Evolutionary conservation across 1,140 invertebrate genomes (phyloP).

Genomic region (Phymorhynchus buccinoides): DNA sequence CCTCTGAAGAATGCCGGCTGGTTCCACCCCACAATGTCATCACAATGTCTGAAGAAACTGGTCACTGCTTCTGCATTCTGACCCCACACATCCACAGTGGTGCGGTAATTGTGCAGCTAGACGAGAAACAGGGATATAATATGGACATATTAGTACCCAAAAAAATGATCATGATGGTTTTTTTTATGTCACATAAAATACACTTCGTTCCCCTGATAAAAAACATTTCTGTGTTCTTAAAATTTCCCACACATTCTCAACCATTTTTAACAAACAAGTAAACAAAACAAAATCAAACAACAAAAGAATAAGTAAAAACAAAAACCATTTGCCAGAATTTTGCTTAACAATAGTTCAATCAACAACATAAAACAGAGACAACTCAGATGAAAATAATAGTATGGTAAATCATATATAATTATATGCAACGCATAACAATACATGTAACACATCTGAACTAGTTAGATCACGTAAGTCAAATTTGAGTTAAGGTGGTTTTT

Average conservation of each 20-base stretch:
- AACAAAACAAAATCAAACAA: background rate
- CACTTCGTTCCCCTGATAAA: too few species aligned
- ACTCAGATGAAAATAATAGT: too few species aligned
- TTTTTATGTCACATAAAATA: background rate
- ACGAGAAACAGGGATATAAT: background rate
- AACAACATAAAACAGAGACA: too few species aligned
- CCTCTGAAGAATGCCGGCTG: conserved; percentile 29
- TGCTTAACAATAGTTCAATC: too few species aligned
- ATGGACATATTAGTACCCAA: background rate
- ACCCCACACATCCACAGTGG: conserved; percentile 25
- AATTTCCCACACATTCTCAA: too few species aligned
- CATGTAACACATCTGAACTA: too few species aligned
- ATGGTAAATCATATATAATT: too few species aligned
- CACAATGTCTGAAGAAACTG: background rate
- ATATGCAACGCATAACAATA: too few species aligned
- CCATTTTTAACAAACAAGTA: background rate
- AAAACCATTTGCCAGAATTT: background rate
- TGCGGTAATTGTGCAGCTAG: conserved; percentile 31
- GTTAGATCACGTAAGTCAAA: too few species aligned
- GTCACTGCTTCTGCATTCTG: background rate
- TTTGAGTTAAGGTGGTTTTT: too few species aligned
- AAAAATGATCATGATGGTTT: background rate
- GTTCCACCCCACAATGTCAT: conserved; percentile 24
- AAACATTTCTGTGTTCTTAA: too few species aligned
- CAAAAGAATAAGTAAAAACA: background rate